A percentile compares a stretch with the other conserved stretches of the same genome.
phyloP scores from a whole-genome alignment of 2,113 vertebrate species.

The Pangasianodon hypophthalmus region DNA sequence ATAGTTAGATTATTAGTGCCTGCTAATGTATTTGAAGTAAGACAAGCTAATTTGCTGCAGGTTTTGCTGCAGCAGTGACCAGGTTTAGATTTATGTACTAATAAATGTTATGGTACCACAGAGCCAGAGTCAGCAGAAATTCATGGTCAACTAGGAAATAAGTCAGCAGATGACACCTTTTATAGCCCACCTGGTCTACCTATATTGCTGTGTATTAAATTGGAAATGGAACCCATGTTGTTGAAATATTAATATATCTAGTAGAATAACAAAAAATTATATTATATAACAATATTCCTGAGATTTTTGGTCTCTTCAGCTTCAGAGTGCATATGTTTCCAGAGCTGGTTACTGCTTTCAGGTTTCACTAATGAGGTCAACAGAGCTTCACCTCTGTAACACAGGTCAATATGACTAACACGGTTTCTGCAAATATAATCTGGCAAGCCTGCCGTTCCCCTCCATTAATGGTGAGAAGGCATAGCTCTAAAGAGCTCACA shows the following conservation, averaged over 20 bases:
- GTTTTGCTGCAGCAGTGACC: neutral
- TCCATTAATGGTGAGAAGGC: slow-evolving; percentile 10
- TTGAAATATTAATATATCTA: neutral
- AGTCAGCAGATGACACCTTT: slow-evolving; percentile 1
- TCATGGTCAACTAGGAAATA: neutral
- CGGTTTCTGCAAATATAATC: slow-evolving; percentile 22
- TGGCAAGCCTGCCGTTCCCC: neutral
- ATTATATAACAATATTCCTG: neutral
- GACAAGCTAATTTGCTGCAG: slow-evolving; percentile 3
- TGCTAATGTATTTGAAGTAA: neutral
- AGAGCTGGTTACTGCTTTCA: neutral
- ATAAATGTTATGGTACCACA: neutral
- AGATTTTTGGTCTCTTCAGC: neutral
- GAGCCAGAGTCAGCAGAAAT: neutral
- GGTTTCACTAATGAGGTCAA: neutral
- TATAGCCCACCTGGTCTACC: neutral
- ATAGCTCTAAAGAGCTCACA: neutral
- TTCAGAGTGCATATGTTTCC: neutral
- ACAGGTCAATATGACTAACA: slow-evolving; percentile 18
- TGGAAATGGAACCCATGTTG: neutral
- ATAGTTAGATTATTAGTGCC: neutral
- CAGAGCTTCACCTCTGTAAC: neutral
- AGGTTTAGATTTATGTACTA: slow-evolving; percentile 8
- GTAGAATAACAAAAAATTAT: neutral
- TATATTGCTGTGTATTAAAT: neutral